These are phyloP conservation scores for Tapirus indicus DNA, from an alignment of 2,797 vertebrate genomes.

Conservation along the genomic window DNA sequence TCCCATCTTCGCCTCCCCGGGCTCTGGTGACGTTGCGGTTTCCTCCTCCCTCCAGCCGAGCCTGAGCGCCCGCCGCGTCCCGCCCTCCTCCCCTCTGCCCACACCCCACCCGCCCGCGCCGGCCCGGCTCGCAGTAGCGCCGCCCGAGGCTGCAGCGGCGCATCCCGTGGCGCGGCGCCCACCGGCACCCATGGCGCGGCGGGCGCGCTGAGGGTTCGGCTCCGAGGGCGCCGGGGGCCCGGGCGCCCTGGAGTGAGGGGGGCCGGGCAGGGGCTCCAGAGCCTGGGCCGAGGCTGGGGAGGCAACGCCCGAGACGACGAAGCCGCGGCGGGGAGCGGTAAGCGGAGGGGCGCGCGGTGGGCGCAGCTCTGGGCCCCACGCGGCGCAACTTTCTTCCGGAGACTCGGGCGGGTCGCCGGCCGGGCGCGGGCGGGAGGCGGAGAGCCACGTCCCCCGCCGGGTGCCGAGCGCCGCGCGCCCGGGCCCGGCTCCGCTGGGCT, in stretches of 20 bases:
- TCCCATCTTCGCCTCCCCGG: not conserved
- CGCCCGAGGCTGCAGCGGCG: conserved; percentile 61
- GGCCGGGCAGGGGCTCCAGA: not conserved
- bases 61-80: not conserved
- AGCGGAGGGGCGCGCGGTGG: conserved; percentile 33
- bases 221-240: conserved; percentile 43
- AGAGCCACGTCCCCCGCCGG: conserved; percentile 63
- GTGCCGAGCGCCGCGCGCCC: not conserved
- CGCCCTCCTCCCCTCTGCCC: conserved; percentile 7
- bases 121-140: not conserved
- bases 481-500: not conserved
- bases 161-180: conserved; percentile 65
- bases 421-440: not conserved
- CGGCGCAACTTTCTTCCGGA: not conserved
- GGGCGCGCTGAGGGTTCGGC: conserved; percentile 3
- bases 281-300: not conserved
- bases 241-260: conserved; percentile 71
- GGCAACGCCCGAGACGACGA: conserved; percentile 39
- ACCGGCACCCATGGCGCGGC: conserved; percentile 57
- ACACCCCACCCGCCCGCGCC: conserved; percentile 40
- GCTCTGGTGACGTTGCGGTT: conserved; percentile 82
- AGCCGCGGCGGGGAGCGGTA: conserved; percentile 63
- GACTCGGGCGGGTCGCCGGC: not conserved
- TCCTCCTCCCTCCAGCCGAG: conserved; percentile 74
- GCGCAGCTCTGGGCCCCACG: not conserved